Evolutionary conservation across 37 sponge, comb jelly and placozoan species (phyloP), one percentile per base, ranked within the genome.

Genomic region (Aphrocallistes beatrix): DNA sequence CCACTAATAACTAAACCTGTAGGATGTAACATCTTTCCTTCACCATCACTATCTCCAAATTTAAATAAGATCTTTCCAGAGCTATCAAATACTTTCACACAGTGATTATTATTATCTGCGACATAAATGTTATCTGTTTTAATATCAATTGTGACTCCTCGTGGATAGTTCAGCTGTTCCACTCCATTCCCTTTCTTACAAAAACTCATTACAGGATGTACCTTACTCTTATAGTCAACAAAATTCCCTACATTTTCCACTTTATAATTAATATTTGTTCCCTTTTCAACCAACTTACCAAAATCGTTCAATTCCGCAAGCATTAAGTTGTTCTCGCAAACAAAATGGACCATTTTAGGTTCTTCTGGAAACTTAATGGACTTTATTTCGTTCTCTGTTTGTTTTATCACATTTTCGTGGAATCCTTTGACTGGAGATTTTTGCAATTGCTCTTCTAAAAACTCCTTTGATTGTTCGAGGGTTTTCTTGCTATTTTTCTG

Each of bases 221-320:
- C n/a, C 75, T 60, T 60, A 30, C 75, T 60, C n/a, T 60, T 60
- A 60, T 60, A 60, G 75, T 60, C 34, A 32, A 60, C n/a, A n/a
- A n/a, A n/a, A n/a, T n/a, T n/a, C n/a, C n/a, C n/a, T n/a, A n/a
- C n/a, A n/a, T n/a, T n/a, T n/a, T n/a, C n/a, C n/a, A n/a, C n/a
- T n/a, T n/a, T n/a, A n/a, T n/a, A n/a, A n/a, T n/a, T 60, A 25
- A 3, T 13, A 60, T 30, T 60, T 60, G 17, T 60, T 30, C 10
- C 34, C 8, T 32, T 28, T 1, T 60, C 75, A 8, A 60, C 75
- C 34, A 60, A 28, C 8, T 28, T 8, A 60, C 75, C 75, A 19
- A 60, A 60, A 3, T 60, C n/a, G 34, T 60, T 60, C 25, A 60
- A 8, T 28, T 60, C 75, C 10, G 21, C 75, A 6, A 60, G 3